These are phyloP conservation scores for Vimba vimba DNA, from an alignment of 2,113 vertebrate species.

Conservation along the genomic window DNA sequence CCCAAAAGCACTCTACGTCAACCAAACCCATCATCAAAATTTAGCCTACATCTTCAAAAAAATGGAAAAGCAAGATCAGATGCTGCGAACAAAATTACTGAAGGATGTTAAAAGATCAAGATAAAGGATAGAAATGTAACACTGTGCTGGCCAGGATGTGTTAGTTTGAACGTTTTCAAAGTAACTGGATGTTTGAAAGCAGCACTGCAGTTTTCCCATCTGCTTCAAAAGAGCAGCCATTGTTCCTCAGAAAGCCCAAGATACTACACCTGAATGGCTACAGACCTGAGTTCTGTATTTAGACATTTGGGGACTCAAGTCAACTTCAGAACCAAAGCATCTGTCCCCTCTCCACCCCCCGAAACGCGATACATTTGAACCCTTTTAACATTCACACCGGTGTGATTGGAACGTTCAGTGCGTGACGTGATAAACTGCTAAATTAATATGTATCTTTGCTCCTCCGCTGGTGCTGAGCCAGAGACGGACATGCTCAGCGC, in stretches of 20 bases:
- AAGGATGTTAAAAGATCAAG: neutral
- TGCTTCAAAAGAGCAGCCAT: constrained; percentile 10
- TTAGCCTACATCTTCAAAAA: neutral
- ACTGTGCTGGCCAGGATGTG: neutral
- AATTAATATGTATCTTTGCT: no score
- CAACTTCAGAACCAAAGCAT: neutral
- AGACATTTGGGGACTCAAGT: neutral
- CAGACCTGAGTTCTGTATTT: neutral
- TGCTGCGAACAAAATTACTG: neutral
- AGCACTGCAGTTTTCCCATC: constrained; percentile 12
- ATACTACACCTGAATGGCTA: neutral
- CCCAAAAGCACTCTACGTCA: neutral
- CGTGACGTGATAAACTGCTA: no score
- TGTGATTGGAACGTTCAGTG: no score
- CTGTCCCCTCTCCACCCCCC: no score
- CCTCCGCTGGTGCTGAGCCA: no score
- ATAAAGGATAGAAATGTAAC: neutral
- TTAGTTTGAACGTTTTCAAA: neutral
- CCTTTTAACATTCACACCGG: no score
- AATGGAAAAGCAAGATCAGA: neutral
- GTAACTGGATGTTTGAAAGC: constrained; percentile 5
- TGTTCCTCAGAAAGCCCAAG: neutral
- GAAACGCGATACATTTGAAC: no score
- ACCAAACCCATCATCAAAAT: neutral
- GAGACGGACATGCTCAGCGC: no score